Conservation (phyloP, 2,888 invertebrate genomes). For the Phalera bucephala region DNA sequence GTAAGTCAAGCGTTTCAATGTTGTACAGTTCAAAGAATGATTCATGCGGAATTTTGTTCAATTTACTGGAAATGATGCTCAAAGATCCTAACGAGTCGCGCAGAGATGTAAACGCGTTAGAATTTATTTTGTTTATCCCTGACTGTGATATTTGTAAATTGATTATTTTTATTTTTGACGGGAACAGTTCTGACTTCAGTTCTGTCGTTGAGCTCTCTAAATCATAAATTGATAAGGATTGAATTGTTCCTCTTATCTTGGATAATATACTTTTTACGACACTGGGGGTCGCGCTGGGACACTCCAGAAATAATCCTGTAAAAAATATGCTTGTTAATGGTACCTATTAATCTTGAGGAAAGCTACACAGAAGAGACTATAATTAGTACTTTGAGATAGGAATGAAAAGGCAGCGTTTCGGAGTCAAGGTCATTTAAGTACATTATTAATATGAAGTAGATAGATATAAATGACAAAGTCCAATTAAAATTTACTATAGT, state of each 20-base stretch:
- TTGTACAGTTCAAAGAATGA: constrained; percentile 87
- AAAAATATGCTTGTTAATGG: constrained; percentile 30
- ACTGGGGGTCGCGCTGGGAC: constrained; percentile 90
- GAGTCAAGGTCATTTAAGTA: too few relatives aligned
- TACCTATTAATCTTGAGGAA: constrained; percentile 1
- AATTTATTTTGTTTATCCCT: constrained; percentile 86
- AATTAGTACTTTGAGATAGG: background rate
- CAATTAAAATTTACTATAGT: too few relatives aligned
- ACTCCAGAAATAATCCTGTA: constrained; percentile 92
- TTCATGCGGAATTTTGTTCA: constrained; percentile 89
- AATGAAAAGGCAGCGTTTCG: too few relatives aligned
- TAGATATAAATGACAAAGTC: too few relatives aligned
- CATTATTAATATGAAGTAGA: too few relatives aligned
- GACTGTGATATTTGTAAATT: constrained; percentile 92
- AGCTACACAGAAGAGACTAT: background rate
- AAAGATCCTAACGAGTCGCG: constrained; percentile 88
- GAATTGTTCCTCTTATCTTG: constrained; percentile 87
- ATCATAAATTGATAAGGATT: constrained; percentile 94
- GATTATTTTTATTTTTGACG: constrained; percentile 85
- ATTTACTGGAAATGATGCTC: constrained; percentile 89
- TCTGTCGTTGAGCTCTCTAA: constrained; percentile 91
- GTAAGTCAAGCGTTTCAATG: constrained; percentile 90
- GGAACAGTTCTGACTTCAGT: constrained; percentile 89
- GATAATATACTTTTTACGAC: constrained; percentile 89
- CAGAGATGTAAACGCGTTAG: constrained; percentile 86